Evolutionary conservation across 2,113 vertebrate species (phyloP).

Genomic region (Anser cygnoides): DNA sequence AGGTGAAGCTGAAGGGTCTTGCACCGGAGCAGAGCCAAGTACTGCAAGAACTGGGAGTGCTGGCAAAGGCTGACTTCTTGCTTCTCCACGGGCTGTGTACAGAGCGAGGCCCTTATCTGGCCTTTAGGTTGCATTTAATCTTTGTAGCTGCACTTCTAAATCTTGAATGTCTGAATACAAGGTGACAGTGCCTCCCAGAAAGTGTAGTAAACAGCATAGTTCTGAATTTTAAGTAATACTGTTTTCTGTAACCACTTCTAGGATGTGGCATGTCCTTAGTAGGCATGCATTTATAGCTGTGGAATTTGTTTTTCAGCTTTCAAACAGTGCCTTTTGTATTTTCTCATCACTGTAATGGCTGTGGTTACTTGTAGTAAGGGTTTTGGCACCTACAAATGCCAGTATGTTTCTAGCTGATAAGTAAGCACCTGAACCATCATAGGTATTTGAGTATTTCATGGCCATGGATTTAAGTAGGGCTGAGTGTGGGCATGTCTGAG

Average conservation of each 20-base stretch:
- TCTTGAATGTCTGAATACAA: not conserved
- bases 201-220: not conserved
- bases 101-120: not conserved
- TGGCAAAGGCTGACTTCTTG: not conserved
- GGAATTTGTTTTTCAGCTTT: not conserved
- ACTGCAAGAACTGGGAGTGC: not conserved
- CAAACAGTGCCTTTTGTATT: not conserved
- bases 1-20: not conserved
- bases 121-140: not conserved
- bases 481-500: not conserved
- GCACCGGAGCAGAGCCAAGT: not conserved
- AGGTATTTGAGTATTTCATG: not conserved
- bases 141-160: not conserved
- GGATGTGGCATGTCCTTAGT: not conserved
- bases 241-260: not conserved
- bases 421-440: not conserved
- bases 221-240: not conserved
- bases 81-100: not conserved
- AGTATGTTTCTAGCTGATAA: not conserved
- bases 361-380: not conserved
- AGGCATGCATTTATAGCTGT: not conserved
- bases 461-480: not conserved
- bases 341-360: not conserved
- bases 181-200: not conserved
- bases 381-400: not conserved